A percentile compares a stretch with the other conserved stretches of the same genome.
Conservation (phyloP, 2,797 vertebrate species). For the Sitta carolinensis region DNA sequence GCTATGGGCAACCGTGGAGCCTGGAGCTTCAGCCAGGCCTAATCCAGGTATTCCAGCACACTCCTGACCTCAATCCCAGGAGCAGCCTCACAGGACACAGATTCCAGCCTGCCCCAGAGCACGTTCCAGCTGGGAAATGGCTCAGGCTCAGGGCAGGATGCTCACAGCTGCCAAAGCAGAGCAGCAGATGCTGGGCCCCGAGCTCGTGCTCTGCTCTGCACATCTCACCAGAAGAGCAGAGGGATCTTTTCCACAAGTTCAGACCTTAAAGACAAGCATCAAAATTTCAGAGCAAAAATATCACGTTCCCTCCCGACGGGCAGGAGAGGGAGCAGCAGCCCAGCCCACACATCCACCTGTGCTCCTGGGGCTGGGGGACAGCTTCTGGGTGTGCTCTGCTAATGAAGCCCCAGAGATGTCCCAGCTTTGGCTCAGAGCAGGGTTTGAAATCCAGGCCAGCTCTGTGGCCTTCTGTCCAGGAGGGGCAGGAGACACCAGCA, state of each 20-base stretch:
- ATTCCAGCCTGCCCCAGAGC: rapidly evolving
- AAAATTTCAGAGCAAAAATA: not conserved
- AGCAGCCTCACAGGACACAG: not conserved
- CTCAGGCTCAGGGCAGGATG: not conserved
- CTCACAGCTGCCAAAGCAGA: not conserved
- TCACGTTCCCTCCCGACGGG: rapidly evolving
- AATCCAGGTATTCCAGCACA: not conserved
- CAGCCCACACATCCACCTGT: rapidly evolving
- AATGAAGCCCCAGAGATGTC: not conserved
- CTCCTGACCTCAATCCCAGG: not conserved
- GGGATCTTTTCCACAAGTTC: not conserved
- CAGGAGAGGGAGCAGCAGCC: not conserved
- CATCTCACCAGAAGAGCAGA: rapidly evolving
- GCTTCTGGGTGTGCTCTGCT: not conserved
- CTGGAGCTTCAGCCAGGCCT: not conserved
- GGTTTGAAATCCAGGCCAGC: not conserved
- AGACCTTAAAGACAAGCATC: not conserved
- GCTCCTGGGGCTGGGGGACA: rapidly evolving
- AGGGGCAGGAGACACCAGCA: not conserved
- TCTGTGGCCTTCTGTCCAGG: not conserved
- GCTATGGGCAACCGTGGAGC: not conserved
- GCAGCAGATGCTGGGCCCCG: not conserved
- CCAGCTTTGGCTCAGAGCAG: not conserved
- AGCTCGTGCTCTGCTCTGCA: not conserved
- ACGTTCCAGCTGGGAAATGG: rapidly evolving